Evolutionary conservation across 2,113 vertebrate genomes (phyloP), one percentile per base, ranked within the genome.

Genomic region (Platanista minor): DNA sequence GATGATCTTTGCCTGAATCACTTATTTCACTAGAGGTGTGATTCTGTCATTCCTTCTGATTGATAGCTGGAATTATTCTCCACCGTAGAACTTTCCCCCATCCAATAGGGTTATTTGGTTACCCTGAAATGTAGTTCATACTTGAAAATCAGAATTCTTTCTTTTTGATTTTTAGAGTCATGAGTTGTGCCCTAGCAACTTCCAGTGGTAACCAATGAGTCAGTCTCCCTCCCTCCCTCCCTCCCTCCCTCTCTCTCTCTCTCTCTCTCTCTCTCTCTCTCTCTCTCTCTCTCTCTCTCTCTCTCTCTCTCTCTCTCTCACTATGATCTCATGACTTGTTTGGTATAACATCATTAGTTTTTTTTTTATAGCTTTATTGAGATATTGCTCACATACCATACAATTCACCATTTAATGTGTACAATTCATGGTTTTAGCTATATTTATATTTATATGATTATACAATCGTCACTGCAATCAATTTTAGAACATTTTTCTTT

Each of bases 401-500:
- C 8, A 77, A 25, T 57, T 94, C 20, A 87, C n/a, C 43, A 90
- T 57, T 78, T 57, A 64, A 66, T 77, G 31, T 54, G 4, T 54
- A 41, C 2, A 57, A n/a, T 61, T 89, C 18, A 39, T 82, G 23
- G 18, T 77, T 87, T 71, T 75, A 46, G 59, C 25, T 71, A 6
- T 93, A 77, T 77, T 43, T 72, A 29, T 72, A 41, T 84, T 67
- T 77, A 64, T 39, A 41, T 43, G 31, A 43, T 64, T 43, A 23
- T 93, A 46, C 46, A 77, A 21, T 61, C 39, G 39, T 91, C 54
- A 85, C n/a, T 4, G 29, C 25, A 78, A 46, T 39, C 57, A 82
- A 46, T 88, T 85, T 85, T 80, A 85, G n/a, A 80, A 69, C 27
- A 85, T 83, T 90, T 93, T 77, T 77, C 52, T 93, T 93, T 62